A percentile compares a stretch with the other conserved stretches of the same genome.
Evolutionary conservation across 2,113 vertebrate species (phyloP).

Genomic region (Ochotona princeps): DNA sequence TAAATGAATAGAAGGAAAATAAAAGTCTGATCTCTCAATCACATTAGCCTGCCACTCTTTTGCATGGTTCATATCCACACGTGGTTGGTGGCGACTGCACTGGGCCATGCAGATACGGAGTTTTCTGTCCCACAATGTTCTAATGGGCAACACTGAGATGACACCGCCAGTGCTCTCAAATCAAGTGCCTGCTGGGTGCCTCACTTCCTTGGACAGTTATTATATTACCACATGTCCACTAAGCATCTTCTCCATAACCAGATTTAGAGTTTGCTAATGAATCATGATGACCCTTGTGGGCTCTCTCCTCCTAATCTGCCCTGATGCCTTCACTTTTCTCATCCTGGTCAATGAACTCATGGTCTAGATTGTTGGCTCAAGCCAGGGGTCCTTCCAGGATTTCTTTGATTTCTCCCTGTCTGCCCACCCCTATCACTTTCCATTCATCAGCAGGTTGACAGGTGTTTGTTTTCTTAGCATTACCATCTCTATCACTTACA

Average conservation of each 20-base stretch:
- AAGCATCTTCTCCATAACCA: not conserved
- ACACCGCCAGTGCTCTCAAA: not conserved
- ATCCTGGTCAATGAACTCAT: not conserved
- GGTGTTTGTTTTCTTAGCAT: not conserved
- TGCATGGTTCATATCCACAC: not conserved
- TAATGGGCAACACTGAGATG: not conserved
- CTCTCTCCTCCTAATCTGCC: not conserved
- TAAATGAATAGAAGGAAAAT: slow-evolving; percentile 14
- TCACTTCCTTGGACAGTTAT: not conserved
- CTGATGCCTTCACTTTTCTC: not conserved
- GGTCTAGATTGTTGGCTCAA: not conserved
- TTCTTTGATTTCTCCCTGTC: not conserved
- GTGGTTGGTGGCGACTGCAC: not conserved
- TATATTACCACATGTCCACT: not conserved
- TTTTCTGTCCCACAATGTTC: not conserved
- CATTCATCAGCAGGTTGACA: not conserved
- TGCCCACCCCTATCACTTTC: not conserved
- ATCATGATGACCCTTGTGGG: not conserved
- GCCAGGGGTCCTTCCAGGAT: not conserved
- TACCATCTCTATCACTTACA: not conserved
- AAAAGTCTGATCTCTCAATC: not conserved
- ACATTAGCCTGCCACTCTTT: not conserved
- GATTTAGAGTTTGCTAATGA: not conserved
- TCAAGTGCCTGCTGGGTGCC: not conserved
- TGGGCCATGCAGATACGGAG: not conserved